Base-by-base conservation (phyloP, 2,797 vertebrate genomes). In the Synaphobranchus kaupii region DNA sequence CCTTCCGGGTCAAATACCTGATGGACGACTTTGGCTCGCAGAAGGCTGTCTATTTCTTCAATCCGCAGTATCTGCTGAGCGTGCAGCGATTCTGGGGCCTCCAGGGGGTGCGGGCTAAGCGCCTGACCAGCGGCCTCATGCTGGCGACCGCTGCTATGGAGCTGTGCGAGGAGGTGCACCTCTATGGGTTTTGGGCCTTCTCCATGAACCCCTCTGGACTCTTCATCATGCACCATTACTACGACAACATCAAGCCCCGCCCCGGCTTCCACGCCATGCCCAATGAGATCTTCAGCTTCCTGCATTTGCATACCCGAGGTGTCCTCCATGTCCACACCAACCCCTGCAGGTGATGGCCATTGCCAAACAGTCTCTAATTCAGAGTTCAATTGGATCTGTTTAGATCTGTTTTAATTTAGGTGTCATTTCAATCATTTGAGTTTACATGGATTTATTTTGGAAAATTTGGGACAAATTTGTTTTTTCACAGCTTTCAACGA, bases 201-300 rank as follows among this genome's bases (percentile, higher is more conserved):
- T 97, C 98, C 91, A 98, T 99, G 98, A 98, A 98, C 95, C 98
- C 98, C 88, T 96, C 97, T 0, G 98, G 99, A 89, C 95, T 97
- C 93, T 98, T 97, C 93, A 97, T 99, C 92, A 99, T 98, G 6
- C 99, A 99, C 91, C 98, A 99, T 89, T 99, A 99, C 94, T 99
- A 99, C 0, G 98, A 99, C 96, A 99, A 99, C 7, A 96, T 99
- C 92, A 99, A 99, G 94, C 99, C 99, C 6, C 96, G 98, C 0
- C 98, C 99, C 0, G 98, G 99, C 86, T 99, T 99, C 93, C 99
- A 99, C 0, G 98, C 98, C 3, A 99, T 99, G 99, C 98, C 98
- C 78, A 96, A 98, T 0, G 99, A 99, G 92, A 98, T 99, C 89
- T 99, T 99, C 93, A 98, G 97, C 92, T 99, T 99, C 90, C 96